Conservation (phyloP, 2,113 vertebrate genomes). For the Casuarius casuarius region DNA sequence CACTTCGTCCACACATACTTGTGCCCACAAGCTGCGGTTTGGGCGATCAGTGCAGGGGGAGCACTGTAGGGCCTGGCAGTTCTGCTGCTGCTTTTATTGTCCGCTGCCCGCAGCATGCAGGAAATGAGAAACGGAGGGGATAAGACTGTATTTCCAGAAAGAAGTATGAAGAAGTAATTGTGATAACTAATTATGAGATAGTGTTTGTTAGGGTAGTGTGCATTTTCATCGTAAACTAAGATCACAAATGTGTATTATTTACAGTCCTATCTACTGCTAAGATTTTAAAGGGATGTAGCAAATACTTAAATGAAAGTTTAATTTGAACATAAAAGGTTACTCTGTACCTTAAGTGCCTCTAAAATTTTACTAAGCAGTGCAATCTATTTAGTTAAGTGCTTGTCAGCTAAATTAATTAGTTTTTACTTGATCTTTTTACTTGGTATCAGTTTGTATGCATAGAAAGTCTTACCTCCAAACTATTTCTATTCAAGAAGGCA, state of each 20-base stretch:
- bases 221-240: not conserved
- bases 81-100: not conserved
- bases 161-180: not conserved
- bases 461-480: not conserved
- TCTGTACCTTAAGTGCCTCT: not conserved
- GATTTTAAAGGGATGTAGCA: not conserved
- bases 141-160: not conserved
- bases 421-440: not conserved
- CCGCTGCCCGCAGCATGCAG: accelerated
- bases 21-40: not conserved
- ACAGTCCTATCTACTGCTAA: not conserved
- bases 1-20: not conserved
- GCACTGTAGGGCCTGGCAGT: not conserved
- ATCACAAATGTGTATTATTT: not conserved
- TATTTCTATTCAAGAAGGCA: not conserved
- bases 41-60: not conserved
- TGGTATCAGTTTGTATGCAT: not conserved
- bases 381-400: not conserved
- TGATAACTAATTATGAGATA: not conserved
- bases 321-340: not conserved
- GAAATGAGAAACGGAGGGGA: not conserved
- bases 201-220: not conserved
- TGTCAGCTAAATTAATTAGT: not conserved
- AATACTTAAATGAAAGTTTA: not conserved
- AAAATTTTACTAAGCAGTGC: not conserved